These are phyloP conservation scores for Falco peregrinus DNA, from an alignment of 2,797 vertebrate species.

Conservation along the genomic window DNA sequence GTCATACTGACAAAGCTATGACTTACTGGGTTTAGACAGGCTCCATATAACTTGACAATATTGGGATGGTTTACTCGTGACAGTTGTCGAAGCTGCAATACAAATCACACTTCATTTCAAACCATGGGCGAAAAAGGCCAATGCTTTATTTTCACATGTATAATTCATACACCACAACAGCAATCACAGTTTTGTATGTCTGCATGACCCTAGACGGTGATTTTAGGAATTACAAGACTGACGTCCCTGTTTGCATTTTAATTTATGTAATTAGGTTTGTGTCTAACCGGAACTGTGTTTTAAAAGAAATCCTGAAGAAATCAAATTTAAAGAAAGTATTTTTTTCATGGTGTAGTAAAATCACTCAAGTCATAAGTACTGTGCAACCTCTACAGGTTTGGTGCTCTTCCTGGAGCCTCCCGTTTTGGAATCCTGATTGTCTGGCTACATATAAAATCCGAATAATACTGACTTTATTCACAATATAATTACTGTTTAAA, in stretches of 20 bases:
- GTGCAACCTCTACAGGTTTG: not conserved
- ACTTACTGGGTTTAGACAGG: conserved; percentile 95
- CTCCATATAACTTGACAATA: conserved; percentile 98
- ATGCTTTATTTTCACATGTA: not conserved
- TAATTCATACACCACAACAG: not conserved
- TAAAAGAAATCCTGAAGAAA: not conserved
- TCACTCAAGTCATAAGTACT: not conserved
- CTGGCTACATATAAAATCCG: not conserved
- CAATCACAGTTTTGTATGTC: not conserved
- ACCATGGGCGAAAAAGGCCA: not conserved
- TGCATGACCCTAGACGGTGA: not conserved
- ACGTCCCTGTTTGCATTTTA: not conserved
- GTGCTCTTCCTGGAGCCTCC: not conserved
- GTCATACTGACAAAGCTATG: not conserved
- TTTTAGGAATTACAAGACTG: not conserved
- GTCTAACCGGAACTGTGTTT: not conserved
- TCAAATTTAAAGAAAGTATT: not conserved
- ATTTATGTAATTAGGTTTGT: not conserved
- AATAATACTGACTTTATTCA: not conserved
- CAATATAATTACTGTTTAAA: not conserved
- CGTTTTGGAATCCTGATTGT: not conserved
- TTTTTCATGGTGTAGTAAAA: not conserved
- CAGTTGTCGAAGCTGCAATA: conserved; percentile 92
- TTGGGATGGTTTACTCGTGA: conserved; percentile 97
- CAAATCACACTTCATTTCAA: conserved; percentile 24